Evolutionary conservation across 1,140 invertebrate species (phyloP).

Genomic region (Hylyphantes graminicola): DNA sequence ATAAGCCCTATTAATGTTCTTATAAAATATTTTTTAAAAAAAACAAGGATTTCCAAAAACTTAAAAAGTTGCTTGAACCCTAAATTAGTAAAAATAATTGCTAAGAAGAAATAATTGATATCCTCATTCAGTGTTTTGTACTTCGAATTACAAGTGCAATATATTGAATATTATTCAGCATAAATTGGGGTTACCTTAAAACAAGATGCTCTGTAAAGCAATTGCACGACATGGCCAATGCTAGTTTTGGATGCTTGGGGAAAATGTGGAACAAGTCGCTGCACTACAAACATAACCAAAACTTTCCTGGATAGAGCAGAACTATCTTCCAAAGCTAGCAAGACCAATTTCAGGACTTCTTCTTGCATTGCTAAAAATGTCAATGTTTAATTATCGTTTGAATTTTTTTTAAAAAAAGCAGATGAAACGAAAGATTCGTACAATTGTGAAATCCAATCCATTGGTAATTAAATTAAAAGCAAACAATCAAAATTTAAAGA

Average conservation of each 20-base stretch:
- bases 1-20: too few species aligned
- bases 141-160: too few species aligned
- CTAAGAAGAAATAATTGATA: too few species aligned
- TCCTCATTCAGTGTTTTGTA: too few species aligned
- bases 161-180: conserved; percentile 32
- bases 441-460: too few species aligned
- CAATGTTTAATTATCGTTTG: background rate
- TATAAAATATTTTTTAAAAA: too few species aligned
- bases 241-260: conserved; percentile 98
- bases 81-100: too few species aligned
- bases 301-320: conserved; percentile 97
- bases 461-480: background rate
- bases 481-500: background rate
- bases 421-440: too few species aligned
- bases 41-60: background rate
- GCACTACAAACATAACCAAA: conserved; percentile 98
- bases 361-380: conserved; percentile 89
- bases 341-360: conserved; percentile 93
- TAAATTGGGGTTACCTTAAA: conserved; percentile 81
- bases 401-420: too few species aligned
- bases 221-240: conserved; percentile 98
- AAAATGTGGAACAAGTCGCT: conserved; percentile 93
- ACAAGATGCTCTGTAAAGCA: conserved; percentile 96
- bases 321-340: conserved; percentile 94
- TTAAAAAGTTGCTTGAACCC: background rate